phyloP scores from a whole-genome alignment of 2,797 vertebrate genomes.

The Rhodeus uyekii region DNA sequence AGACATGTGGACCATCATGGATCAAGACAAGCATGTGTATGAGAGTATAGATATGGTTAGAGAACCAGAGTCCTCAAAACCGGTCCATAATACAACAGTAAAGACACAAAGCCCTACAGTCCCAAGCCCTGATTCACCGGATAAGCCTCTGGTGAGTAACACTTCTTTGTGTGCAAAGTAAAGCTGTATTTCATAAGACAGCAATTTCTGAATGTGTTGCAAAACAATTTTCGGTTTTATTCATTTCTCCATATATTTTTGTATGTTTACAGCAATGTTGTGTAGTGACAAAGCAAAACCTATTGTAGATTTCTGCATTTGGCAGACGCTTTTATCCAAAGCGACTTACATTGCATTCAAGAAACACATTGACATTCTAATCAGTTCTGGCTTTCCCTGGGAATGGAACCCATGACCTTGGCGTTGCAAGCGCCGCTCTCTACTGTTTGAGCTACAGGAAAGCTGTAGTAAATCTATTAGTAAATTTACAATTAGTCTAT shows the following conservation, averaged over 20 bases:
- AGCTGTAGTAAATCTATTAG: no score
- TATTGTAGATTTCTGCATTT: no score
- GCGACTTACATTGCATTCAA: no score
- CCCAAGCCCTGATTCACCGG: not conserved
- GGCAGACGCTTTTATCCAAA: no score
- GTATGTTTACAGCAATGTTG: not conserved
- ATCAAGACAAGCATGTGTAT: slow-evolving; percentile 17
- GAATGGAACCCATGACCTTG: no score
- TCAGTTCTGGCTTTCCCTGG: no score
- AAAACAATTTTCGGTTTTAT: not conserved
- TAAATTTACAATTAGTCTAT: no score
- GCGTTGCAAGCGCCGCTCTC: no score
- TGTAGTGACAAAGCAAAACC: not conserved
- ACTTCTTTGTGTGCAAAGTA: not conserved
- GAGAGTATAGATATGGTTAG: slow-evolving; percentile 4
- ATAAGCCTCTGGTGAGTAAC: not conserved
- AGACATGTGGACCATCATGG: slow-evolving; percentile 8
- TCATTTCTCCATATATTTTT: not conserved
- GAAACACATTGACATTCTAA: no score
- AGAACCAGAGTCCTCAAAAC: not conserved
- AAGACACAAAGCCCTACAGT: not conserved
- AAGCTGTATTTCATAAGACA: not conserved
- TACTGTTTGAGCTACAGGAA: no score
- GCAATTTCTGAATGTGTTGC: no score
- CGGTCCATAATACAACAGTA: not conserved